phyloP scores from a whole-genome alignment of 2,797 vertebrate genomes.

The Valencia hispanica region DNA sequence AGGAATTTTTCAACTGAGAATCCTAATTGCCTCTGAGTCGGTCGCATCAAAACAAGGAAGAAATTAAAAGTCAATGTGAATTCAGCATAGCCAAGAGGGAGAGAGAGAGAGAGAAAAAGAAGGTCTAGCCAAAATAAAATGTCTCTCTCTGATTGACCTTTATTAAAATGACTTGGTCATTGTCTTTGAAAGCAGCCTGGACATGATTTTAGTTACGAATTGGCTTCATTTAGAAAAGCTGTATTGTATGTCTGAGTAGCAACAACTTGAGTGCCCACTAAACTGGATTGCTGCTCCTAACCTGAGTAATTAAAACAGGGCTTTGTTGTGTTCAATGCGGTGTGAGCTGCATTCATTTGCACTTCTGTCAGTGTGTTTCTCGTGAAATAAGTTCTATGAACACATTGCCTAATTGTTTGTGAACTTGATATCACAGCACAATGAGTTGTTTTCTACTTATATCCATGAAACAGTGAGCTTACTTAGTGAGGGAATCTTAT shows the following conservation, averaged over 20 bases:
- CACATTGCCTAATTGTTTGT: neutral
- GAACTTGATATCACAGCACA: neutral
- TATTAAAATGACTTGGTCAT: neutral
- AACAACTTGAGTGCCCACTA: neutral
- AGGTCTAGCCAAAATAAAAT: neutral
- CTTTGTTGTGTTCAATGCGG: neutral
- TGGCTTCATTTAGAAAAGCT: neutral
- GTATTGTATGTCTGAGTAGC: neutral
- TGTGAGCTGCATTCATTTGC: neutral
- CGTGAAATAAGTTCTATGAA: neutral
- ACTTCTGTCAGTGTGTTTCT: neutral
- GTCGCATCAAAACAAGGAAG: neutral
- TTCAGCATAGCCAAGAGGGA: neutral
- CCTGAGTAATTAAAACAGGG: slow-evolving; percentile 1
- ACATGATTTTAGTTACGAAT: neutral
- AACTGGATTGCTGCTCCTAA: neutral
- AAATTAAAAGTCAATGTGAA: neutral
- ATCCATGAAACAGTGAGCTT: neutral
- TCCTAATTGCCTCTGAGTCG: no score
- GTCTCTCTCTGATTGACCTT: neutral
- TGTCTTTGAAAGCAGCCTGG: neutral
- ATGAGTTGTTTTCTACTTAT: neutral
- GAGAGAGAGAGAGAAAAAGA: neutral
- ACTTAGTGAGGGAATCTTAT: neutral
- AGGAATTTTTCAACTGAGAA: neutral